These are phyloP conservation scores for Leptinotarsa tumamoca DNA, from an alignment of 2,888 invertebrate genomes.

Conservation along the genomic window DNA sequence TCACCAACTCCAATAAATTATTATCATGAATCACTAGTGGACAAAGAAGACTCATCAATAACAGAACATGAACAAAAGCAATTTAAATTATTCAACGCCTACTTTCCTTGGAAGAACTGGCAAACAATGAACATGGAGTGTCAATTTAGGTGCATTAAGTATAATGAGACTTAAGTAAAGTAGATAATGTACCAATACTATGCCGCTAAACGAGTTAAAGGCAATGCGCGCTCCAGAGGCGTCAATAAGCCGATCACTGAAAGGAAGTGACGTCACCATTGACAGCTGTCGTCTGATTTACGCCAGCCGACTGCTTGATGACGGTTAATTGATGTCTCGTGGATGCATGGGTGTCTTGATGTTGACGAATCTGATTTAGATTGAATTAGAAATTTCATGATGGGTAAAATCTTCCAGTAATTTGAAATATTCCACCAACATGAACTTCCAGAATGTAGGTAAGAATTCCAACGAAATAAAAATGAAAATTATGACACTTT, in stretches of 20 bases:
- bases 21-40: slow-evolving; percentile 5
- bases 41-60: slow-evolving; percentile 4
- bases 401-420: not conserved
- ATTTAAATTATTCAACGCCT: slow-evolving; percentile 38
- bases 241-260: slow-evolving; percentile 63
- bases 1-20: not conserved
- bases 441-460: no score
- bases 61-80: slow-evolving; percentile 23
- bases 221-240: slow-evolving; percentile 49
- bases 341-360: slow-evolving; percentile 28
- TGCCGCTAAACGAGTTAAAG: slow-evolving; percentile 42
- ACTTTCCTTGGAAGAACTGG: slow-evolving; percentile 35
- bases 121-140: slow-evolving; percentile 45
- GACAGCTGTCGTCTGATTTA: slow-evolving; percentile 60
- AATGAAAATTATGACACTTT: no score
- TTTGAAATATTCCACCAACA: not conserved
- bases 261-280: slow-evolving; percentile 64
- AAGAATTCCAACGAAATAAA: no score
- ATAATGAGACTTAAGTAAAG: slow-evolving; percentile 47
- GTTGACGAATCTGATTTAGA: slow-evolving; percentile 24
- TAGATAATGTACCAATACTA: slow-evolving; percentile 55
- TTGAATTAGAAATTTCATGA: slow-evolving; percentile 3
- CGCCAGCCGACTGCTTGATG: slow-evolving; percentile 32
- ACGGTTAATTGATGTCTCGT: slow-evolving; percentile 25
- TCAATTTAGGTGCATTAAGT: slow-evolving; percentile 46